Evolutionary conservation across 2,797 vertebrate species (phyloP), one percentile per base, ranked within the genome.

Genomic region (Tachyglossus aculeatus): DNA sequence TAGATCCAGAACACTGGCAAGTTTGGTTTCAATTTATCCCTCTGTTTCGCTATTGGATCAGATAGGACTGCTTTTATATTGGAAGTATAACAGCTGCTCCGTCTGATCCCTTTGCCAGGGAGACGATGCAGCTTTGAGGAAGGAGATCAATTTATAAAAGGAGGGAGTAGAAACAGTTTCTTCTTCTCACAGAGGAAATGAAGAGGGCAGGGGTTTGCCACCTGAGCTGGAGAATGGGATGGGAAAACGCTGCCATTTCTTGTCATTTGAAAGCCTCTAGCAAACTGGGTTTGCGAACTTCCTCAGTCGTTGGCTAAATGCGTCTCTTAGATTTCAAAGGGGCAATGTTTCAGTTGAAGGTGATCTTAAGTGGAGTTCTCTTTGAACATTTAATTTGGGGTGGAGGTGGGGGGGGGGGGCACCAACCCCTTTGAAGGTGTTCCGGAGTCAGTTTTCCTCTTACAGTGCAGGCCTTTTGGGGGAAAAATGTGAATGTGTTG

Each of bases 31-130:
- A 59, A 21, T 56, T 29, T 69, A 16, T 58, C 40, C 44, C 15
- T 80, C 63, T 78, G 65, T 67, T 85, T 87, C 78, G 8, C 52
- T 58, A 51, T 74, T 75, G 74, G 55, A 52, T 85, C 73, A 76
- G 55, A 69, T 59, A 51, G 44, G 36, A 54, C 67, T 83, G 48
- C 58, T 78, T 82, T 77, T 83, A 52, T 59, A 56, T 27, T 77
- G 55, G 55, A 68, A 71, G 66, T 80, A 57, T 41, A 59, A 40
- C 62, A 78, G 63, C 66, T 85, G 71, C 64, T 81, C 47, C 74
- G 16, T 84, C 57, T 64, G 74, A 47, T 71, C 33, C 24, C 21
- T 39, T 68, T 80, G 63, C 77, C 71, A 71, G 32, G 27, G 50
- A 80, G 59, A 74, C 22, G 62, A 53, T 50, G 67, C 77, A 66